A percentile compares a stretch with the other conserved stretches of the same genome.
phyloP scores from a whole-genome alignment of 2,113 vertebrate species.

The Plectropomus leopardus region DNA sequence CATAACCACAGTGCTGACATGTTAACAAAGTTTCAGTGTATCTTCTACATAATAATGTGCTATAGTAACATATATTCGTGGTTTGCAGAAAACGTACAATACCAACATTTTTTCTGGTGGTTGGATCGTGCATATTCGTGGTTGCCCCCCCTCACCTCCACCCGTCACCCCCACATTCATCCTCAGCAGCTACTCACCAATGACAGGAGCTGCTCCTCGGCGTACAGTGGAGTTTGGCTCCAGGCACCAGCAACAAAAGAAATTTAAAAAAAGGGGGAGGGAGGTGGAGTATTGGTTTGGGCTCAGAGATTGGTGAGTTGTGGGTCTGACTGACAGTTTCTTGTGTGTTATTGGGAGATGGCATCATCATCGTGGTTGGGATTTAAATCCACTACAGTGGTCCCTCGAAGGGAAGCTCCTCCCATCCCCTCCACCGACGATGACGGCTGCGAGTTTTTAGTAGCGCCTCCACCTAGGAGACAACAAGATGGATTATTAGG shows the following conservation, averaged over 20 bases:
- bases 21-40: too few relatives aligned
- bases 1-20: too few relatives aligned
- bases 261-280: constrained; percentile 42
- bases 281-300: constrained; percentile 53
- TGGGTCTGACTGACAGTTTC: constrained; percentile 48
- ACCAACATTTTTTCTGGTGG: too few relatives aligned
- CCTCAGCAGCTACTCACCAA: constrained; percentile 75
- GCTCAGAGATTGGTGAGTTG: constrained; percentile 36
- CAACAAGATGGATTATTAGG: background rate
- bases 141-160: too few relatives aligned
- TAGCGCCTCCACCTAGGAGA: constrained; percentile 53
- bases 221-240: constrained; percentile 66
- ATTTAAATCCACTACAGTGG: constrained; percentile 86
- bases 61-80: too few relatives aligned
- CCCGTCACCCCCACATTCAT: too few relatives aligned
- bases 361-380: constrained; percentile 80
- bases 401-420: constrained; percentile 78
- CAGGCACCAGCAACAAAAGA: constrained; percentile 68
- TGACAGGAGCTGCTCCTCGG: constrained; percentile 71
- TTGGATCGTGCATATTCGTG: too few relatives aligned
- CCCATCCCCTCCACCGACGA: constrained; percentile 71
- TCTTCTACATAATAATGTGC: too few relatives aligned
- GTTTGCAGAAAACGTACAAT: too few relatives aligned
- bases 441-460: constrained; percentile 63
- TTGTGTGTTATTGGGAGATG: constrained; percentile 86